These are phyloP conservation scores for Vipera latastei DNA, from an alignment of 2,797 vertebrate species.

Conservation along the genomic window DNA sequence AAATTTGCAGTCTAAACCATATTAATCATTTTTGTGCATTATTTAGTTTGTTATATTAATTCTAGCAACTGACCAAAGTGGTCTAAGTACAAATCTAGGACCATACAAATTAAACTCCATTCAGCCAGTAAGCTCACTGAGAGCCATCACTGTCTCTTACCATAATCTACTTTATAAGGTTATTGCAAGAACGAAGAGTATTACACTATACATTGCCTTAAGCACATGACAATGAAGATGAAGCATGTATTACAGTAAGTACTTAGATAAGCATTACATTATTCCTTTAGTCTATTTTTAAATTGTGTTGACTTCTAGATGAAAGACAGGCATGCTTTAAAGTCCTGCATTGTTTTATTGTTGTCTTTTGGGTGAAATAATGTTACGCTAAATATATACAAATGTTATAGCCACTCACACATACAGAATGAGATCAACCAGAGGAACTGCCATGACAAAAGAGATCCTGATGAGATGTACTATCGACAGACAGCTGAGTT, in stretches of 20 bases:
- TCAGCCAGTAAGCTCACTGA: not conserved
- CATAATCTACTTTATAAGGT: not conserved
- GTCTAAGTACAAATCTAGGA: not conserved
- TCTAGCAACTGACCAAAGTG: not conserved
- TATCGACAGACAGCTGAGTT: not conserved
- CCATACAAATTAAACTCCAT: not conserved
- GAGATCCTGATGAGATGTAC: not conserved
- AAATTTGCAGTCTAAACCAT: constrained; percentile 34
- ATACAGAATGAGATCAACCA: not conserved
- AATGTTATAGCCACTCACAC: not conserved
- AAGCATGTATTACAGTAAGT: not conserved
- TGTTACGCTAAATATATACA: not conserved
- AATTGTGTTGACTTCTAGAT: not conserved
- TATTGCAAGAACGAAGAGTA: not conserved
- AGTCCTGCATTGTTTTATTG: not conserved
- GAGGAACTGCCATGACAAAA: not conserved
- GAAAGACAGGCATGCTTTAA: not conserved
- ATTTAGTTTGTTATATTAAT: not conserved
- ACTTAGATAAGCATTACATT: not conserved
- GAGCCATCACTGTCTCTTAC: not conserved
- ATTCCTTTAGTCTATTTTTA: not conserved
- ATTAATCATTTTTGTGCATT: constrained; percentile 18
- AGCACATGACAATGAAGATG: not conserved
- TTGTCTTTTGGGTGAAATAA: not conserved
- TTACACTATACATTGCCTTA: not conserved